Evolutionary conservation across 2,797 vertebrate genomes (phyloP), one percentile per base, ranked within the genome.

Genomic region (Parauchenoglanis ngamensis): DNA sequence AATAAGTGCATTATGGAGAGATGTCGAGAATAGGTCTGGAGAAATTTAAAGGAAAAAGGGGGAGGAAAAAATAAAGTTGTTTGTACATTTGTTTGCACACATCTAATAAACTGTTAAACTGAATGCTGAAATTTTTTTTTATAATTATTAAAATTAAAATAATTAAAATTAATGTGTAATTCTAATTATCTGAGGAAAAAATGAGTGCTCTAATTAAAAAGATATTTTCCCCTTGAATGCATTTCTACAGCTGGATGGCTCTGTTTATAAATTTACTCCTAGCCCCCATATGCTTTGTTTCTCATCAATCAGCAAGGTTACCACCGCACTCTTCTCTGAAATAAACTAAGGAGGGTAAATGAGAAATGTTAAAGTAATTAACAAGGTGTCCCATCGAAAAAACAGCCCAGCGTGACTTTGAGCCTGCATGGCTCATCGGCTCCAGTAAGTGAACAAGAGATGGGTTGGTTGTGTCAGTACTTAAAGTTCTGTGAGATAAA

Each of bases 401-500:
- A 90, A 88, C 35, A 72, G 57, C 63, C 57, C 85, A 46, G 65
- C 86, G 85, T 91, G 90, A 90, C 88, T 81, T 81, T 70, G 31
- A 79, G 76, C 84, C 83, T 35, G 44, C 78, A 85, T 72, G 88
- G 85, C 87, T 86, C 83, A 89, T 90, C 76, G 76, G 52, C 86
- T 87, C 84, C 10, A 21, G 83, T 83, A 83, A 40, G 35, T 56
- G 79, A 77, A 75, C 25, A 35, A 86, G 84, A 46, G 81, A 83
- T 80, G 67, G 86, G 84, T 85, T 88, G 80, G 86, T 85, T 86
- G 85, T 88, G 87, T 83, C 86, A 81, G 78, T 84, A 78, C 87
- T 88, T 76, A 82, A 85, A 80, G 87, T 84, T 86, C 76, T 68
- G 25, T 11, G 75, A 88, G 85, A 86, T 89, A 90, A 91, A 85